Evolutionary conservation across 2,113 vertebrate species (phyloP).

Genomic region (Sminthopsis crassicaudata): DNA sequence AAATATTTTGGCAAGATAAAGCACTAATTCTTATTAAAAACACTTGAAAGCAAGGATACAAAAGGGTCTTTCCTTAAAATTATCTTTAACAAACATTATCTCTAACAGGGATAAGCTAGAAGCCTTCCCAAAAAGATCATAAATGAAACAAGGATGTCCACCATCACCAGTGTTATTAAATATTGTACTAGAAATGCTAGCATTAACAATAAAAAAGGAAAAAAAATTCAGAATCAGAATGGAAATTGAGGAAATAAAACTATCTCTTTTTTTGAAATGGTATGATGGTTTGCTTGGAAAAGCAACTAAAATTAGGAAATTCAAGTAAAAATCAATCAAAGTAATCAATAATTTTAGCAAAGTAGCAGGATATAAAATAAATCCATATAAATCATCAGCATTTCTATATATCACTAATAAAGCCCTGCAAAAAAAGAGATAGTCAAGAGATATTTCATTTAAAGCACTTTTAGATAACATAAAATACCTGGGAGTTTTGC

Average conservation of each 20-base stretch:
- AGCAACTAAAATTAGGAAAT: not conserved
- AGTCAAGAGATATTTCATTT: not conserved
- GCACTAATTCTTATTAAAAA: not conserved
- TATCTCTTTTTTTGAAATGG: not conserved
- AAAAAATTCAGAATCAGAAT: not conserved
- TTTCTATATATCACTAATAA: not conserved
- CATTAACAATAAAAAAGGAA: not conserved
- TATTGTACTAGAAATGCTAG: too few species aligned
- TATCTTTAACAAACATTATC: not conserved
- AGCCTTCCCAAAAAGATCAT: not conserved
- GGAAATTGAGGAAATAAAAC: not conserved
- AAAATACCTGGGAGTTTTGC: not conserved
- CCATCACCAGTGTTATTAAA: too few species aligned
- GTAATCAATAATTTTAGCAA: not conserved
- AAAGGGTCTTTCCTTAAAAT: not conserved
- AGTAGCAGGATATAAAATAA: not conserved
- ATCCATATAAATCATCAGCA: not conserved
- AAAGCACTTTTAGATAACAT: not conserved
- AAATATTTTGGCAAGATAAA: not conserved
- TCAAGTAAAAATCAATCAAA: not conserved
- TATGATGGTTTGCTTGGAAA: not conserved
- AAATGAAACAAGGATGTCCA: too few species aligned
- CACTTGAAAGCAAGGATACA: not conserved
- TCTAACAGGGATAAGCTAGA: not conserved
- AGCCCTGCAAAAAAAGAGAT: not conserved